phyloP scores from a whole-genome alignment of 2,888 invertebrate species.

The Oxycera nigricornis region DNA sequence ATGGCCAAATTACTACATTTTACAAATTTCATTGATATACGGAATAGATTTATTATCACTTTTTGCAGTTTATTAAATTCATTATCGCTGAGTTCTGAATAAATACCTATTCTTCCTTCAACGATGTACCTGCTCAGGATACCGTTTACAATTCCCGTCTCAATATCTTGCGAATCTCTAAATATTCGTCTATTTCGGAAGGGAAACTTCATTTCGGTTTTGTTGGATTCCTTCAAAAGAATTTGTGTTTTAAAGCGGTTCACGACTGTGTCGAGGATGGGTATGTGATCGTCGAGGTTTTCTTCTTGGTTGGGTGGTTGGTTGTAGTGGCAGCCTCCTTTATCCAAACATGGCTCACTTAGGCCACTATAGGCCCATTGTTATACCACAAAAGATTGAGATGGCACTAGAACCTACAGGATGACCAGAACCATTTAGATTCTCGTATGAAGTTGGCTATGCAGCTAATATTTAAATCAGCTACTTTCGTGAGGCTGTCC shows the following conservation, averaged over 20 bases:
- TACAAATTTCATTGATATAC: constrained; percentile 45
- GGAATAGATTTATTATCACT: constrained; percentile 48
- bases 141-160: constrained; percentile 42
- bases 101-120: constrained; percentile 47
- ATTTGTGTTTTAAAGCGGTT: constrained; percentile 38
- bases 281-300: no score
- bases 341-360: no score
- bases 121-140: constrained; percentile 38
- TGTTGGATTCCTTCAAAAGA: constrained; percentile 35
- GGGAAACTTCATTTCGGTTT: constrained; percentile 39
- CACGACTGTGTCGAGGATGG: constrained; percentile 32
- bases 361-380: no score
- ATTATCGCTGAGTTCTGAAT: constrained; percentile 41
- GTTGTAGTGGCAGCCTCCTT: no score
- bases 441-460: no score
- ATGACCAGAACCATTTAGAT: no score
- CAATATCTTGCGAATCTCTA: constrained; percentile 45
- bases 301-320: no score
- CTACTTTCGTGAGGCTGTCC: no score
- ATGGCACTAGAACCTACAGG: no score
- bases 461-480: no score
- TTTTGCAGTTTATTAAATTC: constrained; percentile 41
- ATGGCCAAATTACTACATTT: constrained; percentile 48
- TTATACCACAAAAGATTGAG: no score
- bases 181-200: constrained; percentile 42